Base-by-base conservation (phyloP, 2,888 invertebrate species). In the Tethea ocularis region DNA sequence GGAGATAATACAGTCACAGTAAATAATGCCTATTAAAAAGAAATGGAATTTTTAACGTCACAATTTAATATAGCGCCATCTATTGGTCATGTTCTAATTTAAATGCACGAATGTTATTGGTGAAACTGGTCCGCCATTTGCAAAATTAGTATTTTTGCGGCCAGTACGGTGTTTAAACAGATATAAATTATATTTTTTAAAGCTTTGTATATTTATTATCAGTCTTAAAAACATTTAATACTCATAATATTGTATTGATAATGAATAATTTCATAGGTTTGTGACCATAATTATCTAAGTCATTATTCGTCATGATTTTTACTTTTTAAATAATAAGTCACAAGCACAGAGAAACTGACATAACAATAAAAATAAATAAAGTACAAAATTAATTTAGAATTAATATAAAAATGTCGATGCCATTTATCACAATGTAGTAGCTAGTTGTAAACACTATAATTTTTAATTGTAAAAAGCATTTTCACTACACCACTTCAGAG, bases 361-460 rank as follows among this genome's bases (percentile, higher is more conserved):
- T 63, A 54, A 51, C 66, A 68, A 74, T 60, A 66, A 41, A 64
- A 33, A 64, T 52, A 56, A 67, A 65, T 70, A 71, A 80, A 87
- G 88, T 88, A 88, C 87, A 87, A 88, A 88, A 78, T 77, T 75
- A 75, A 74, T 76, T 63, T 78, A 78, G 74, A 75, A 69, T 61
- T 73, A 57, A 36, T 33, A 20, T 33, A 36, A 33, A 38, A 33
- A 33, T 54, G 22, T 33, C 74, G 83, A 84, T 88, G 89, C 89
- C 88, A 89, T 89, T 84, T 81, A 79, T 81, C 79, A 80, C 74
- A 73, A 53, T 52, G n/a, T 52, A 56, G 56, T 24, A 55, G 51
- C 13, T 59, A 46, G 33, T 46, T 46, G 7, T 20, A 46, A 20
- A 46, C 46, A 46, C 46, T 46, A 8, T 20, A 46, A 20, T 46